Base-by-base conservation (phyloP, 2,888 invertebrate genomes). In the Danaus chrysippus region DNA sequence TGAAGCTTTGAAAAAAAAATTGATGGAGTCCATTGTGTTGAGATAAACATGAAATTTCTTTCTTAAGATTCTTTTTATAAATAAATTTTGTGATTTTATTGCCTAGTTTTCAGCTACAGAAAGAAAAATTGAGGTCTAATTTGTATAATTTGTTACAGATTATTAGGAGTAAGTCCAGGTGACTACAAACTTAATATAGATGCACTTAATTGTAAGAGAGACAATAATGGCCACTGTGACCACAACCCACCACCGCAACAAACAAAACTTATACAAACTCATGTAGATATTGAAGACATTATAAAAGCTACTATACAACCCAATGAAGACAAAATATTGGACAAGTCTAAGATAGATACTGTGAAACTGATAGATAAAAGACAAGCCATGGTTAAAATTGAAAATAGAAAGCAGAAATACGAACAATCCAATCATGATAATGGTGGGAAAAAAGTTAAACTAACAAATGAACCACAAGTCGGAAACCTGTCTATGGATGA, bases 161-260 rank as follows among this genome's bases (percentile, higher is more conserved):
- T 89, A 72, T 80, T 91, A 65, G 89, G 83, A 10, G 78, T 90
- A 73, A 81, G 73, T 58, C 82, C 90, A 34, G 90, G 90, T 13
- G 82, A 85, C 67, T 89, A 91, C 70, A 81, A 82, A 63, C 69
- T 91, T 0, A 83, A 88, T 63, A 78, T 87, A 58, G 84, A 86
- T 34, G 87, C 86, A 0, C 74, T 91, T 34, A 80, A 76, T 62
- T 91, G 90, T 67, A 79, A 83, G 2, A 88, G 86, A 72, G 84
- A 87, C 66, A 79, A 79, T 66, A 82, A 86, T 61, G 89, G 89
- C 1, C 75, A 76, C 70, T 91, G 90, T 67, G 68, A 77, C 49
- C 90, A 91, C 69, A 84, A 84, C 68, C 84, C 83, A 2, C 66
- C 67, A 54, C 62, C 74, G 46, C 70, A 77, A 61, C 62, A 73